A percentile compares a stretch with the other conserved stretches of the same genome.
phyloP scores from a whole-genome alignment of 2,113 vertebrate genomes.

The Rhegmatorhina hoffmannsi region DNA sequence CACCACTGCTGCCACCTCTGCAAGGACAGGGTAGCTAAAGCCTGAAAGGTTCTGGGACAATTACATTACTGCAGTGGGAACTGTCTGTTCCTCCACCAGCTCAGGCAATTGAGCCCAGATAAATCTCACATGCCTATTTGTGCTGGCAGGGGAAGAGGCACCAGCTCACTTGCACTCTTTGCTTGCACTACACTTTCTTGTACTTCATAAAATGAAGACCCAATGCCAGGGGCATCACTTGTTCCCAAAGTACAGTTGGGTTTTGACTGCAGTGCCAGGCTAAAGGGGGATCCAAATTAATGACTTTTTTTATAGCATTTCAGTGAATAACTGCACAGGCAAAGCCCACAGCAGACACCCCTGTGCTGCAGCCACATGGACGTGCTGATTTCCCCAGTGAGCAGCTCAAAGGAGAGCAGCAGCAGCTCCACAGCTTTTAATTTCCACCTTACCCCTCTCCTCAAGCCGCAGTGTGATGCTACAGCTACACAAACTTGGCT shows the following conservation, averaged over 20 bases:
- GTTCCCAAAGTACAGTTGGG: neutral
- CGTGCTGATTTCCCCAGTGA: rapidly evolving
- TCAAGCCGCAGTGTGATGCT: neutral
- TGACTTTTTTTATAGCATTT: neutral
- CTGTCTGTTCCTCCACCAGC: neutral
- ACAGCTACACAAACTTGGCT: neutral
- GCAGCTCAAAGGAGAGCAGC: neutral
- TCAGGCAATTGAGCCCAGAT: neutral
- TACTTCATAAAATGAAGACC: neutral
- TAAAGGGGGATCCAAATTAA: neutral
- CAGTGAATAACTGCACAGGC: rapidly evolving
- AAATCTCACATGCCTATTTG: neutral
- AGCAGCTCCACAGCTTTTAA: neutral
- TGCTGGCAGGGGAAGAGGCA: neutral
- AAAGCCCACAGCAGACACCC: neutral
- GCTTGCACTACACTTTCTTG: neutral
- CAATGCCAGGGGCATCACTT: neutral
- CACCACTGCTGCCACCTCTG: neutral
- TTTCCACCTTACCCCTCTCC: neutral
- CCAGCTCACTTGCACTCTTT: neutral
- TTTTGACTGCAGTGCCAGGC: neutral
- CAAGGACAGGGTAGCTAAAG: neutral
- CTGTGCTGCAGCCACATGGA: rapidly evolving
- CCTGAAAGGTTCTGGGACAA: neutral
- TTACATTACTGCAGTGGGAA: neutral